A percentile compares a stretch with the other conserved stretches of the same genome.
phyloP scores from a whole-genome alignment of 2,797 vertebrate genomes.

The Lepus townsendii region DNA sequence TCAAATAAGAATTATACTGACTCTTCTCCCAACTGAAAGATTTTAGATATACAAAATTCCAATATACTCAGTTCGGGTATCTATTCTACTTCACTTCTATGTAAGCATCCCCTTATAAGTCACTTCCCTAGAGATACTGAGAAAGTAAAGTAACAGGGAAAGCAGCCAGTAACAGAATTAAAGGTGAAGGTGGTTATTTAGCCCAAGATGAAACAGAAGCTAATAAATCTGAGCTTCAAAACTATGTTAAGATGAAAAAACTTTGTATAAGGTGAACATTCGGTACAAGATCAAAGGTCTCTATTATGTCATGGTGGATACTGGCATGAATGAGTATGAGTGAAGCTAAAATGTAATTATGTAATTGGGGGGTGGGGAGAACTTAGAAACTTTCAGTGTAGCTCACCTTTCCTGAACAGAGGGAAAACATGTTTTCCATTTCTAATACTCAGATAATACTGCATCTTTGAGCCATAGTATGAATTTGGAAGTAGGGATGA shows the following conservation, averaged over 20 bases:
- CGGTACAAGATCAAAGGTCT: background rate
- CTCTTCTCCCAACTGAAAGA: background rate
- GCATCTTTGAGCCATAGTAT: background rate
- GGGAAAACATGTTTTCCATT: background rate
- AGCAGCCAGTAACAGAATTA: background rate
- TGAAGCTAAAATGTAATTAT: background rate
- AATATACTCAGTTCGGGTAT: background rate
- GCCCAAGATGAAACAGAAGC: background rate
- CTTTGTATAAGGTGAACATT: background rate
- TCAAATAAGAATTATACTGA: constrained; percentile 14
- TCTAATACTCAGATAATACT: constrained; percentile 20
- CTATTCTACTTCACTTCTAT: background rate
- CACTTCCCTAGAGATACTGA: background rate
- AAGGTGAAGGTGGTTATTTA: background rate
- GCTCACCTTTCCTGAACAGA: background rate
- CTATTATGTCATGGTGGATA: background rate
- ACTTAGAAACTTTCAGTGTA: background rate
- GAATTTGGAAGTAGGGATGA: constrained; percentile 8
- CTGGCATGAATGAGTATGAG: background rate
- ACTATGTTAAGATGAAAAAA: background rate
- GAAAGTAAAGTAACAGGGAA: background rate
- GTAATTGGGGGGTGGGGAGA: background rate
- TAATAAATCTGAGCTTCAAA: constrained; percentile 27
- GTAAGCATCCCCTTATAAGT: background rate
- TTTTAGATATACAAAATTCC: constrained; percentile 1